These are phyloP conservation scores for Macaria liturata DNA, from an alignment of 2,888 invertebrate genomes.

Conservation along the genomic window DNA sequence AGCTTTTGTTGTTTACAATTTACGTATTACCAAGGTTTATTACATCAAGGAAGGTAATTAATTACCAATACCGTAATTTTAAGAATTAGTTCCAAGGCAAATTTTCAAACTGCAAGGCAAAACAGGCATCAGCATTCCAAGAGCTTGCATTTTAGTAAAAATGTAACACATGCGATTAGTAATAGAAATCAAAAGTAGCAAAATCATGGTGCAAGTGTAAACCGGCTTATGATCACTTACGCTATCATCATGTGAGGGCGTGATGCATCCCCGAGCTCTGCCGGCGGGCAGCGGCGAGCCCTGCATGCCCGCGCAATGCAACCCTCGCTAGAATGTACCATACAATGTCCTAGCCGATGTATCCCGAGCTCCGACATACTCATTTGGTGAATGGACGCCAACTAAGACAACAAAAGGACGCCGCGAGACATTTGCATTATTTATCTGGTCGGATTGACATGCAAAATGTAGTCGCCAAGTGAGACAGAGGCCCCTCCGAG, in stretches of 20 bases:
- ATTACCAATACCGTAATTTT: no score
- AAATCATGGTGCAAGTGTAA: conserved; percentile 55
- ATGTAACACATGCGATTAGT: conserved; percentile 57
- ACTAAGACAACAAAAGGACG: conserved; percentile 26
- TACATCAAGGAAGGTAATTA: no score
- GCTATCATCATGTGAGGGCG: conserved; percentile 42
- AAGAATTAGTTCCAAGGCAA: no score
- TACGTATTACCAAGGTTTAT: no score
- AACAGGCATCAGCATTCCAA: conserved; percentile 3
- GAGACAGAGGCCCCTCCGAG: background rate
- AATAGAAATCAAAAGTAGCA: conserved; percentile 34
- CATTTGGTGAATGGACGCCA: conserved; percentile 4
- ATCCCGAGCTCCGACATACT: no score
- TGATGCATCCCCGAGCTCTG: conserved; percentile 38
- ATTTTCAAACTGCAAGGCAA: no score
- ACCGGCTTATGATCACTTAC: conserved; percentile 80
- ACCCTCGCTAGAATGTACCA: conserved; percentile 21
- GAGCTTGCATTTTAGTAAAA: conserved; percentile 12
- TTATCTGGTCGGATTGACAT: conserved; percentile 45
- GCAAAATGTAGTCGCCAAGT: conserved; percentile 35
- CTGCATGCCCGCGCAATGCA: conserved; percentile 48
- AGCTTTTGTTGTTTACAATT: no score
- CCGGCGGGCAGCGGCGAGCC: conserved; percentile 13
- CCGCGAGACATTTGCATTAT: conserved; percentile 29
- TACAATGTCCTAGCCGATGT: background rate